Base-by-base conservation (phyloP, 2,113 vertebrate species). In the Ciconia stormi region DNA sequence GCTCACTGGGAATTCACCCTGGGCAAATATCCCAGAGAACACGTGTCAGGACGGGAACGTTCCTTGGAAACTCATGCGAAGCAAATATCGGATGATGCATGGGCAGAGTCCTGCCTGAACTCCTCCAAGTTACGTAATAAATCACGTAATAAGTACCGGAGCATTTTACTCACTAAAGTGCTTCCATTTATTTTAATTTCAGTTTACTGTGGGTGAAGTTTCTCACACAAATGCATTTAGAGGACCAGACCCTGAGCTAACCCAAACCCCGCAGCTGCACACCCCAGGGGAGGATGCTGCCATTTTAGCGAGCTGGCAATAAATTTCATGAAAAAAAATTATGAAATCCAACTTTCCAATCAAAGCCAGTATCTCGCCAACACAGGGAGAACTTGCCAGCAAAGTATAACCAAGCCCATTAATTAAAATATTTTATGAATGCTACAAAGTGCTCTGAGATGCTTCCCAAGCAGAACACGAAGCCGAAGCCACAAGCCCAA, bases 121-220 rank as follows among this genome's bases (percentile, higher is more conserved):
- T 59, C 52, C 62, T 82, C 52, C 76, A 52, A 50, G 27, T 77
- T 55, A 11, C 3, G 3, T 12, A 59, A 89, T 87, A 80, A 93
- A 80, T 87, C 40, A 11, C 27, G 3, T 47, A 42, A 80, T 55
- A 91, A 91, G 69, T 44, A 49, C 22, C 4, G 0, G 34, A 79
- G 78, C 30, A 22, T 73, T 92, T 96, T 40, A 42, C 49, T 81
- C 73, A 13, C 87, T 40, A 5, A 87, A 91, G 17, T 27, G 20
- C 22, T 81, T 61, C 63, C 34, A 65, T 73, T 93, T 86, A 34
- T 89, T 77, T 91, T 87, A 21, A 81, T 78, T 77, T 89, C 81
- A 50, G 19, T 26, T 81, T 77, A 59, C 77, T 25, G 56, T 21
- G 11, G 44, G 66, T 38, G 73, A 93, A 10, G 19, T 74, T 87